Conservation (phyloP, 2,113 vertebrate species). For the Neolamprologus modestus region DNA sequence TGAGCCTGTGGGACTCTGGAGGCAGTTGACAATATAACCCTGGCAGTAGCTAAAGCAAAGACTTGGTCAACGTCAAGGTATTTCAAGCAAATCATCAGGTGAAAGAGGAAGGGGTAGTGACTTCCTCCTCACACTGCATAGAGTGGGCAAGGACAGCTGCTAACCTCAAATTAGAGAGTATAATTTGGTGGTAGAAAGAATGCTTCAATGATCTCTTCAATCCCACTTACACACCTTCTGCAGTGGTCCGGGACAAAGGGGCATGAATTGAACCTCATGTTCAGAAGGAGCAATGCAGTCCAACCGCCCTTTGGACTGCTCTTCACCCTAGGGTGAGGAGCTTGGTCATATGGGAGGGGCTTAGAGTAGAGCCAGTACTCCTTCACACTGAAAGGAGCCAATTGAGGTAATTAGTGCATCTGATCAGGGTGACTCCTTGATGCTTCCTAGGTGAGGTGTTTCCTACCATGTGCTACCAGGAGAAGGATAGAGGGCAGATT, state of each 20-base stretch:
- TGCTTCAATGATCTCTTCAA: background rate
- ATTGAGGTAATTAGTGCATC: background rate
- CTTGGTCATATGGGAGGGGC: background rate
- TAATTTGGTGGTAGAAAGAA: background rate
- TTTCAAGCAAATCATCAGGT: background rate
- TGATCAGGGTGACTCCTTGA: background rate
- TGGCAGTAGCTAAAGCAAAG: background rate
- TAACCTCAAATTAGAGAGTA: background rate
- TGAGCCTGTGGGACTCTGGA: background rate
- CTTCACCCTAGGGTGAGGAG: background rate
- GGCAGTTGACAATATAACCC: background rate
- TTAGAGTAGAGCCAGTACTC: background rate
- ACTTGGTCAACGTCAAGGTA: background rate
- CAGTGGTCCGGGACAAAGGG: accelerated
- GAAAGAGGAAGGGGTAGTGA: background rate
- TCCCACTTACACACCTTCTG: background rate
- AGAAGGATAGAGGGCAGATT: background rate
- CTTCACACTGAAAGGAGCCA: background rate
- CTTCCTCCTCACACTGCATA: background rate
- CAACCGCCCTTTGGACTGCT: background rate
- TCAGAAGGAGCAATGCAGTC: background rate
- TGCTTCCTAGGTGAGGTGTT: background rate
- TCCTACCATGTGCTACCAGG: background rate
- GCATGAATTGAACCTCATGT: background rate
- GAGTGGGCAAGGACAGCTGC: background rate